These are phyloP conservation scores for Gonioctena quinquepunctata DNA, from an alignment of 1,140 invertebrate species.

Conservation along the genomic window DNA sequence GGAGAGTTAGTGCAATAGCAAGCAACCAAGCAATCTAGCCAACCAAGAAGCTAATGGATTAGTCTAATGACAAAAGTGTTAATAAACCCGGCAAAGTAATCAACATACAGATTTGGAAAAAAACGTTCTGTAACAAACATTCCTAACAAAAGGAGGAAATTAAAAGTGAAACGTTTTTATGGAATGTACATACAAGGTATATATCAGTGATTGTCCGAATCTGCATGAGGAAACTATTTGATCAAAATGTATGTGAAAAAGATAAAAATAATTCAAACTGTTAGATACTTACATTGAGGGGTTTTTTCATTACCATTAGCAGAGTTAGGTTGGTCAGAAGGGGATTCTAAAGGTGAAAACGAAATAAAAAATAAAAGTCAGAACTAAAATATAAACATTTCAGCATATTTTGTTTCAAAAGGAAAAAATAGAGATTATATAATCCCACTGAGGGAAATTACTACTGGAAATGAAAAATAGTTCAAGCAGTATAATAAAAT, in stretches of 20 bases:
- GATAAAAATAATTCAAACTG: constrained; percentile 7
- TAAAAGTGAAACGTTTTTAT: too few relatives aligned
- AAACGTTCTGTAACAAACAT: too few relatives aligned
- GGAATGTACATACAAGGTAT: too few relatives aligned
- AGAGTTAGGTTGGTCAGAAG: constrained; percentile 46
- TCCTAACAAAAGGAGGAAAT: too few relatives aligned
- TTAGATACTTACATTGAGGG: constrained; percentile 37
- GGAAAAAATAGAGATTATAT: too few relatives aligned
- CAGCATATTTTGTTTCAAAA: constrained; percentile 3
- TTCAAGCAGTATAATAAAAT: too few relatives aligned
- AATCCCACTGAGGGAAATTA: too few relatives aligned
- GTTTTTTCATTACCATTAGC: constrained; percentile 51
- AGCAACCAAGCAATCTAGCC: background rate
- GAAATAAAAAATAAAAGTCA: constrained; percentile 43
- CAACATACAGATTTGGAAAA: too few relatives aligned
- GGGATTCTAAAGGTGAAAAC: constrained; percentile 50
- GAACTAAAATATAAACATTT: background rate
- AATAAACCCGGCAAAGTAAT: background rate
- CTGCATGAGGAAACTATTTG: too few relatives aligned
- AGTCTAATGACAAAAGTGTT: background rate
- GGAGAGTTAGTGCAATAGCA: background rate
- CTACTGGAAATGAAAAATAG: too few relatives aligned
- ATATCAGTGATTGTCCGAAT: too few relatives aligned
- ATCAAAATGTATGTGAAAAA: too few relatives aligned
- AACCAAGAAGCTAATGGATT: background rate